These are phyloP conservation scores for Hirtodrosophila confusa DNA, from an alignment of 2,888 invertebrate species.

Conservation along the genomic window DNA sequence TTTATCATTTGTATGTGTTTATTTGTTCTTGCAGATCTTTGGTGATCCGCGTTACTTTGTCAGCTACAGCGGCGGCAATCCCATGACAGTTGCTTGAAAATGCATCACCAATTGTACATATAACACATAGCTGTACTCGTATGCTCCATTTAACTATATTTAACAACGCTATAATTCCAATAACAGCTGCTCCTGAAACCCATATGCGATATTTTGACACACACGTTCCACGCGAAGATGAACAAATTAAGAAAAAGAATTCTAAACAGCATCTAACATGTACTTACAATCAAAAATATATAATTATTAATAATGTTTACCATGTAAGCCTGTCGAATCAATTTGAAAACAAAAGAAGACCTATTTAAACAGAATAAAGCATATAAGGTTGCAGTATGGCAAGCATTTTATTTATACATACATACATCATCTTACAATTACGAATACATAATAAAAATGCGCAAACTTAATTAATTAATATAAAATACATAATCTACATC, in stretches of 20 bases:
- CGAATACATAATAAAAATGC: constrained; percentile 31
- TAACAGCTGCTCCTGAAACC: constrained; percentile 32
- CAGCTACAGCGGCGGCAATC: constrained; percentile 80
- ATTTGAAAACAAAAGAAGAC: constrained; percentile 4
- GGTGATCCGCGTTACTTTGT: constrained; percentile 83
- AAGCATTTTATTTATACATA: constrained; percentile 69
- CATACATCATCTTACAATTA: constrained; percentile 4
- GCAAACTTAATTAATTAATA: constrained; percentile 4
- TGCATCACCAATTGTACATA: constrained; percentile 50
- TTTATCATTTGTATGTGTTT: constrained; percentile 1
- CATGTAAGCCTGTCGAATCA: constrained; percentile 43
- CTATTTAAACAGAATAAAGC: constrained; percentile 56
- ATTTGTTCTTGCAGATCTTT: constrained; percentile 77
- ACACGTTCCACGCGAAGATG: constrained; percentile 33
- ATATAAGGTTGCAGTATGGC: constrained; percentile 59
- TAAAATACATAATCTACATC: constrained; percentile 6
- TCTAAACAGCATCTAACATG: constrained; percentile 7
- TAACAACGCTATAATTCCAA: constrained; percentile 44
- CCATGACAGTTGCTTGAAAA: constrained; percentile 82
- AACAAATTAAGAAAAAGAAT: constrained; percentile 16
- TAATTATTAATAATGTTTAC: constrained; percentile 26
- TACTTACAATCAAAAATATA: constrained; percentile 13
- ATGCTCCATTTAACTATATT: constrained; percentile 21
- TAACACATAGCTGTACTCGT: constrained; percentile 4
- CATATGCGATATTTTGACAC: constrained; percentile 43